Conservation (phyloP, 2,113 vertebrate species). For the Erinaceus europaeus region DNA sequence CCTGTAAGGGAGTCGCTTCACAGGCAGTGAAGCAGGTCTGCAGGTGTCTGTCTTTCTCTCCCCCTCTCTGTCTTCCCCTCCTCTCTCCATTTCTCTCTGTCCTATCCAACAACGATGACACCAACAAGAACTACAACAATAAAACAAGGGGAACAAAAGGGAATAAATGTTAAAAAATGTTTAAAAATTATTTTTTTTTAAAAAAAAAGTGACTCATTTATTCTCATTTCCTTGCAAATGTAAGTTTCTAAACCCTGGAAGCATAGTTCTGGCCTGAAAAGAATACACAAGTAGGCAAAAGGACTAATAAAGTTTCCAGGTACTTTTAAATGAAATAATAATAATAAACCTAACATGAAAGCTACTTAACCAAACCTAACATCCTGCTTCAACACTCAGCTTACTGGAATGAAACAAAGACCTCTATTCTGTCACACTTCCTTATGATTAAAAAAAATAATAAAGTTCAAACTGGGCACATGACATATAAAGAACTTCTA, state of each 20-base stretch:
- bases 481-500: neutral
- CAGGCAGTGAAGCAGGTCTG: no score
- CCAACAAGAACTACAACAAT: no score
- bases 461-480: neutral
- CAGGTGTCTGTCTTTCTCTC: no score
- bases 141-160: no score
- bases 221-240: slow-evolving; percentile 44
- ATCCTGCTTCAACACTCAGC: neutral
- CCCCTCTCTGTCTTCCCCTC: no score
- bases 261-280: slow-evolving; percentile 37
- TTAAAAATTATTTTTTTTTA: no score
- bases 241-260: slow-evolving; percentile 48
- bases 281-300: slow-evolving; percentile 20
- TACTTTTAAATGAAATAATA: neutral
- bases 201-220: no score
- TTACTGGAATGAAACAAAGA: neutral
- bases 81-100: no score
- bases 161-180: no score
- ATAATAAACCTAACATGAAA: neutral
- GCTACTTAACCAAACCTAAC: neutral
- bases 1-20: no score
- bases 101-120: no score
- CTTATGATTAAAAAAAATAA: neutral
- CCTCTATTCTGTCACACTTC: neutral
- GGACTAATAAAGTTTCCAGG: neutral